Evolutionary conservation across 1,140 invertebrate genomes (phyloP), one percentile per base, ranked within the genome.

Genomic region (Laupala kohalensis): DNA sequence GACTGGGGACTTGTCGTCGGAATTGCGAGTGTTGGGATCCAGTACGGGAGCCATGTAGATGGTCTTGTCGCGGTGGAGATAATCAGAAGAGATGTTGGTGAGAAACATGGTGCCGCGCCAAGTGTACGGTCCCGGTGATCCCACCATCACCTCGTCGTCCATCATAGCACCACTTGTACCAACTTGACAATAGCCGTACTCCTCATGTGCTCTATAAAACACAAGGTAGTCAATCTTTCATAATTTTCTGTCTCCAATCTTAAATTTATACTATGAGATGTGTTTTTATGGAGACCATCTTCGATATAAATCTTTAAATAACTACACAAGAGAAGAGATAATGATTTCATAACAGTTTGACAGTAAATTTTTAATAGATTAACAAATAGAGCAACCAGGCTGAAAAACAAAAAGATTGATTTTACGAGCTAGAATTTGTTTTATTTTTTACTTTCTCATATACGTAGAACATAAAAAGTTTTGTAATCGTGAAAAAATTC

Each of bases 121-220:
- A 0, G 90, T 94, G 75, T 89, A 90, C 0, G 92, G 90, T 0
- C 94, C 94, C 3, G 95, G 94, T 19, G 92, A 87, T 9, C 95
- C 94, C 73, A 96, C 85, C 0, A 96, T 80, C 25, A 91, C 87
- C 23, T 88, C 90, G 77, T 93, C 89, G 75, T 95, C 92, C 13
- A 93, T 82, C 25, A 95, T 81, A 1, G 89, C 83, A 73, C 90
- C 91, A 77, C 93, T 95, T 0, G 92, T 95, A 9, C 96, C 95
- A 63, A 92, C 93, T 76, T 97, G 95, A 82, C 96, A 98, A 78
- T 90, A 93, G 1, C 93, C 94, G 80, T 89, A 95, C 78, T 95
- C 89, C 81, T 93, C 90, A 77, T 95, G 92, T 25, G 88, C 89
- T 76, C 89, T 91, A 79, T 71, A 84, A 81, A 75, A 73, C 26